Evolutionary conservation across 2,113 vertebrate genomes (phyloP).

Genomic region (Pao palembangensis): DNA sequence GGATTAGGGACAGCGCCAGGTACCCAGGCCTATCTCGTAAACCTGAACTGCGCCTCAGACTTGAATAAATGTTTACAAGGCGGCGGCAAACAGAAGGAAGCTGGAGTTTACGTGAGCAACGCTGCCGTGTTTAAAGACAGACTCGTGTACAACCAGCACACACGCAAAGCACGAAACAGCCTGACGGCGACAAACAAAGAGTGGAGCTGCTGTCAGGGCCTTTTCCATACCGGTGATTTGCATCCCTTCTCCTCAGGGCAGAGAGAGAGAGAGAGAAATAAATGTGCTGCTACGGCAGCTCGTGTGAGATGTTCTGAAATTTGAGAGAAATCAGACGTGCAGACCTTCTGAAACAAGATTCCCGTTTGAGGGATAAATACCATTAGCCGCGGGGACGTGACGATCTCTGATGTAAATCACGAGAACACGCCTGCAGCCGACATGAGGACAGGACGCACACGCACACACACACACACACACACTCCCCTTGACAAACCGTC

Average conservation of each 20-base stretch:
- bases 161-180: constrained; percentile 31
- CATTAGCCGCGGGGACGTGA: background rate
- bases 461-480: background rate
- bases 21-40: constrained; percentile 19
- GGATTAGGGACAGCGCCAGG: constrained; percentile 16
- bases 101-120: background rate
- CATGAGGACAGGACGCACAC: constrained; percentile 6
- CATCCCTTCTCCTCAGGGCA: constrained; percentile 37
- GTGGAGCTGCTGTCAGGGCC: constrained; percentile 47
- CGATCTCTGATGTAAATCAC: background rate
- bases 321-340: too few relatives aligned
- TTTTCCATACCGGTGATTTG: constrained; percentile 63
- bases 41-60: constrained; percentile 1
- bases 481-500: constrained; percentile 4
- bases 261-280: too few relatives aligned
- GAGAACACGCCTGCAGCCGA: background rate
- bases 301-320: too few relatives aligned
- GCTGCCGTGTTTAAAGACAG: background rate
- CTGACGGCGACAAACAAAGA: constrained; percentile 46
- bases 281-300: too few relatives aligned
- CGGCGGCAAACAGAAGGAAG: background rate
- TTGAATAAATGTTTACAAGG: background rate
- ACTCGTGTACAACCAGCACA: constrained; percentile 12
- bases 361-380: too few relatives aligned
- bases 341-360: too few relatives aligned